These are phyloP conservation scores for human (Homo sapiens) DNA, from an alignment of 2,113 vertebrate species.

Conservation along the genomic window GRCh38 chr2:4987001-4987500, in stretches of 20 bases:
- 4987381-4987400: not conserved
- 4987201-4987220: accelerated
- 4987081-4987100: not conserved
- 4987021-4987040: not conserved
- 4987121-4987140: not conserved
- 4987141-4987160: too few species aligned
- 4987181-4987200: too few species aligned
- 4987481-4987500: not conserved
- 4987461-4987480: not conserved
- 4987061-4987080: not conserved
- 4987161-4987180: not conserved
- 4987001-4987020: accelerated
- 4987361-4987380: not conserved
- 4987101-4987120: not conserved
- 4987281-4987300: not conserved
- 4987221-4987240: not conserved
- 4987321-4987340: not conserved
- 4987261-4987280: not conserved
- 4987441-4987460: not conserved
- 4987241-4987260: too few species aligned
- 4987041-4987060: not conserved
- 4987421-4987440: not conserved
- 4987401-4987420: not conserved
- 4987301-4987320: not conserved
- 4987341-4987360: slow-evolving; percentile 16